phyloP scores from a whole-genome alignment of 2,888 invertebrate species.

The Chromoteleia sp. region DNA sequence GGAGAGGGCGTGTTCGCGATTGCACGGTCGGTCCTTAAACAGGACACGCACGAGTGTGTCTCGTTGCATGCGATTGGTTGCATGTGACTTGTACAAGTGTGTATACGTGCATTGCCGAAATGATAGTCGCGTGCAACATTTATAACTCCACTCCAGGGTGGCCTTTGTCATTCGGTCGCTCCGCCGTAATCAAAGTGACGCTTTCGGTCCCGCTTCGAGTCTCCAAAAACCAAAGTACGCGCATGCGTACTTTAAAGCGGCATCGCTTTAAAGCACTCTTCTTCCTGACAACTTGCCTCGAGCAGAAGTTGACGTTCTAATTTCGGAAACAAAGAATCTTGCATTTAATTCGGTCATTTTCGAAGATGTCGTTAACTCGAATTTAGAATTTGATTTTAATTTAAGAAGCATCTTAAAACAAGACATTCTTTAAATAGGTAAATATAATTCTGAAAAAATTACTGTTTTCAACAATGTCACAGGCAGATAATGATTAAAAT shows the following conservation, averaged over 20 bases:
- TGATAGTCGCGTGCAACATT: conserved; percentile 66
- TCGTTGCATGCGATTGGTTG: conserved; percentile 72
- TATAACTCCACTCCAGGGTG: conserved; percentile 18
- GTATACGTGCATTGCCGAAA: conserved; percentile 56
- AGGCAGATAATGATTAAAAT: no score
- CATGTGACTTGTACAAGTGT: conserved; percentile 62
- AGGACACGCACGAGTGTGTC: conserved; percentile 68
- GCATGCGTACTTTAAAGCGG: no score
- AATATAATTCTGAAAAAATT: no score
- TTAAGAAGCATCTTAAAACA: no score
- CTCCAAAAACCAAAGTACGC: not conserved
- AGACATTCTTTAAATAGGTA: no score
- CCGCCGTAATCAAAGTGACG: conserved; percentile 23
- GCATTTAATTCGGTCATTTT: no score
- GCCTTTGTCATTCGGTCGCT: conserved; percentile 37
- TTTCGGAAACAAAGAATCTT: conserved; percentile 3
- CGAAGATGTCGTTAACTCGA: no score
- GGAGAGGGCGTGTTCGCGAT: conserved; percentile 66
- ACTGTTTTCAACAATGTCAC: no score
- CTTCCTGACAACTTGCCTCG: conserved; percentile 14
- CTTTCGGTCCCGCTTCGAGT: conserved; percentile 10
- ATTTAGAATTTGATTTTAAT: no score
- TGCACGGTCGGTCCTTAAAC: conserved; percentile 60
- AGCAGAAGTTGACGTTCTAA: conserved; percentile 21
- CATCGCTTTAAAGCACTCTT: conserved; percentile 7